These are phyloP conservation scores for Mesoligia furuncula DNA, from an alignment of 2,888 invertebrate species.

Conservation along the genomic window DNA sequence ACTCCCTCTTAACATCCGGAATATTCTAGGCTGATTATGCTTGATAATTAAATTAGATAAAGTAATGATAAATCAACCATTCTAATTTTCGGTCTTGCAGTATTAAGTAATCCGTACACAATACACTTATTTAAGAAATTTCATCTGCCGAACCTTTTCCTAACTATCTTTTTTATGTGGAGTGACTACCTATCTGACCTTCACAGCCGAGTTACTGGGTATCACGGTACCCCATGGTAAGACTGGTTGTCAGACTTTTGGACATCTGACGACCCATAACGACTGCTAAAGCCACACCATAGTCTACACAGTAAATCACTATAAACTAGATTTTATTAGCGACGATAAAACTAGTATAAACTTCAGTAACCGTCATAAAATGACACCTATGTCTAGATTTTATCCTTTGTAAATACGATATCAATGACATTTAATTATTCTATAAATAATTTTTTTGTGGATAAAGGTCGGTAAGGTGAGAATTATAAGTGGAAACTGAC, in stretches of 20 bases:
- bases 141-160: too few relatives aligned
- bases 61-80: neutral
- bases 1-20: neutral
- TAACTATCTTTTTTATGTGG: too few relatives aligned
- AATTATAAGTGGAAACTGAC: neutral
- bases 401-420: neutral
- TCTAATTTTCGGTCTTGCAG: neutral
- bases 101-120: too few relatives aligned
- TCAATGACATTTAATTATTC: neutral
- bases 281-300: too few relatives aligned
- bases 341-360: neutral
- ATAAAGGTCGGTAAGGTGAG: neutral
- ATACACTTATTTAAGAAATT: too few relatives aligned
- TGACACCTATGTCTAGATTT: neutral
- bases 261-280: too few relatives aligned
- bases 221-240: too few relatives aligned
- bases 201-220: too few relatives aligned
- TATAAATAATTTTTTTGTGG: neutral
- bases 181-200: too few relatives aligned
- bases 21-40: neutral
- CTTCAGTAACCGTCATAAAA: neutral
- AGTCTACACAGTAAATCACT: too few relatives aligned
- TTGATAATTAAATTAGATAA: neutral
- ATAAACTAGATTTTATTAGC: neutral
- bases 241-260: too few relatives aligned